Evolutionary conservation across 2,113 vertebrate genomes (phyloP).

Genomic region (Octodon degus): DNA sequence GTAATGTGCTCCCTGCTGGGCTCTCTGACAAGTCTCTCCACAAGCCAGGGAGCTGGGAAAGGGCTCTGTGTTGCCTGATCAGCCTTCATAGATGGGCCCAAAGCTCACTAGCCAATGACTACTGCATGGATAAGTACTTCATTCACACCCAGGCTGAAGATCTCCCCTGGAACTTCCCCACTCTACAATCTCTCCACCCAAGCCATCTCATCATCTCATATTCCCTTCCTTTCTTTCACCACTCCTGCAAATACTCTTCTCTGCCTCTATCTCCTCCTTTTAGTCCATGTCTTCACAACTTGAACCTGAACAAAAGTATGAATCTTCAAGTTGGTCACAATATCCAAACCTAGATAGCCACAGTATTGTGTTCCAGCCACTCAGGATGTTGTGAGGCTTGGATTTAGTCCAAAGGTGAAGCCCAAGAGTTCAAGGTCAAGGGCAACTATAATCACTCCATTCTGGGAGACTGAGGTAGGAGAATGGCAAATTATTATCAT

Average conservation of each 20-base stretch:
- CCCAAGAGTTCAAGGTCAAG: neutral
- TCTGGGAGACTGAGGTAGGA: neutral
- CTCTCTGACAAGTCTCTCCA: neutral
- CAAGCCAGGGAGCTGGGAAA: neutral
- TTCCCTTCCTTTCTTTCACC: neutral
- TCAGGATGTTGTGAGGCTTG: neutral
- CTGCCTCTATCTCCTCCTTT: neutral
- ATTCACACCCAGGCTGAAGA: neutral
- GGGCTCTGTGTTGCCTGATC: neutral
- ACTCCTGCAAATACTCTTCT: neutral
- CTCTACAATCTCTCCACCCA: neutral
- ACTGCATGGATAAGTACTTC: neutral
- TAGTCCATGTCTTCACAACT: neutral
- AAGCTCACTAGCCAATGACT: neutral
- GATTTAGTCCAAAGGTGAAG: neutral
- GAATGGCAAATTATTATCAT: neutral
- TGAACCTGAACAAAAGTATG: neutral
- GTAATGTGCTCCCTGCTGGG: neutral
- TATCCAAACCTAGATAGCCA: neutral
- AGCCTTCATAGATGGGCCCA: neutral
- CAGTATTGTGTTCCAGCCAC: neutral
- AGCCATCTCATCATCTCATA: neutral
- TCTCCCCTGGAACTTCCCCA: neutral
- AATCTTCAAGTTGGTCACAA: neutral
- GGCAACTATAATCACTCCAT: neutral